Conservation (phyloP, 2,113 vertebrate species). For the Uria aalge region DNA sequence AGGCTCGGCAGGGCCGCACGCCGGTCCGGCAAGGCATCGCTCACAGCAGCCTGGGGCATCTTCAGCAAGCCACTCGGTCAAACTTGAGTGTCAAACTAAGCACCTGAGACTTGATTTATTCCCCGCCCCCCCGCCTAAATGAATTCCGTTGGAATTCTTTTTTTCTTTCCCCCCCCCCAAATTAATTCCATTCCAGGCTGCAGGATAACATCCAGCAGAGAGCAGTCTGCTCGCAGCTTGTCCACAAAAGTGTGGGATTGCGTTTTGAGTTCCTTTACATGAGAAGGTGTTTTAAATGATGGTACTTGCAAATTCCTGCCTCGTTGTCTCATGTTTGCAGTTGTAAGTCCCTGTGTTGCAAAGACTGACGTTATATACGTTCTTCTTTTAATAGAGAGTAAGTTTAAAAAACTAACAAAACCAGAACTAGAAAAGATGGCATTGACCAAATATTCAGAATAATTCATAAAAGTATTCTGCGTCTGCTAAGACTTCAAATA, state of each 20-base stretch:
- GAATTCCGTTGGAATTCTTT: neutral
- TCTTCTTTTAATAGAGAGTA: neutral
- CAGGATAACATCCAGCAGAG: neutral
- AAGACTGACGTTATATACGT: neutral
- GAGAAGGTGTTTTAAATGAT: neutral
- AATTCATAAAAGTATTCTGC: neutral
- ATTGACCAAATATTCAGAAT: neutral
- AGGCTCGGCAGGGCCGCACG: neutral
- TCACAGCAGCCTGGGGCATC: rapidly evolving
- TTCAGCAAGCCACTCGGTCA: rapidly evolving
- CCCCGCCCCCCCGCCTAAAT: rapidly evolving
- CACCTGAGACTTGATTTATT: neutral
- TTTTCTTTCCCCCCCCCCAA: rapidly evolving
- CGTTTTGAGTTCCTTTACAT: neutral
- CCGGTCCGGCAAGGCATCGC: rapidly evolving
- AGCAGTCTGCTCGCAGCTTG: neutral
- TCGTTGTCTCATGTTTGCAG: neutral
- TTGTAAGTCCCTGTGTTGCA: neutral
- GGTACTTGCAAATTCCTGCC: neutral
- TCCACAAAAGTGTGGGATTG: rapidly evolving
- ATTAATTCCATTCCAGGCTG: too few species aligned
- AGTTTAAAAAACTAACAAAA: neutral
- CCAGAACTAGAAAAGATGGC: neutral
- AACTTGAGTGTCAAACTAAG: rapidly evolving
- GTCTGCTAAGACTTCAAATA: neutral